phyloP scores from a whole-genome alignment of 1,140 invertebrate species.

The Cotesia vestalis region DNA sequence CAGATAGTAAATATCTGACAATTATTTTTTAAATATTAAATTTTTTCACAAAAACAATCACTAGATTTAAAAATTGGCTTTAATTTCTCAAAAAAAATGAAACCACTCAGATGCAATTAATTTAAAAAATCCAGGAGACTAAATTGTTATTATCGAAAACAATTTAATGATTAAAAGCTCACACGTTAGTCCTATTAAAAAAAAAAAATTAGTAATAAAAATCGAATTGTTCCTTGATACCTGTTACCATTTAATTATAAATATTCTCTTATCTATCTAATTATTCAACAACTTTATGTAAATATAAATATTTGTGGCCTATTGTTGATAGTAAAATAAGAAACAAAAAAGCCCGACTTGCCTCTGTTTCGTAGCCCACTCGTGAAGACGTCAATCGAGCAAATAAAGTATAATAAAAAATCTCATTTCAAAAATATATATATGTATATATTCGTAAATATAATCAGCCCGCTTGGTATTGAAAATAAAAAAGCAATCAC shows the following conservation, averaged over 20 bases:
- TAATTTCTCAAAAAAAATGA: no score
- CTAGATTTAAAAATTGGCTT: no score
- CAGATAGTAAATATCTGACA: no score
- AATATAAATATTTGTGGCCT: not conserved
- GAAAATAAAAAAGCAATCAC: conserved; percentile 30
- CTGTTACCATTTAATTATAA: no score
- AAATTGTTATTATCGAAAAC: conserved; percentile 2
- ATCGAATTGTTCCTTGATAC: no score
- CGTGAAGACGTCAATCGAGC: not conserved
- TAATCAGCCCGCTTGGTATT: not conserved
- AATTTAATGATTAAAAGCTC: not conserved
- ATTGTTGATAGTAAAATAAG: no score
- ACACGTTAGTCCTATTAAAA: conserved; percentile 1
- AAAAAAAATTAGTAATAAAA: no score
- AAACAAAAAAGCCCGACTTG: conserved; percentile 1
- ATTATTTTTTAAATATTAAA: no score
- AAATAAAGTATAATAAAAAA: not conserved
- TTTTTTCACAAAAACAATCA: no score
- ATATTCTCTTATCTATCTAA: no score
- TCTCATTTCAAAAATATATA: not conserved
- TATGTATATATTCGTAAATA: no score
- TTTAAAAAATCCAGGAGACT: conserved; percentile 3
- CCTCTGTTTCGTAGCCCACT: conserved; percentile 20
- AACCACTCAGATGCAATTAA: conserved; percentile 30
- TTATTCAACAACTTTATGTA: no score